These are phyloP conservation scores for Phoxinus dragarum DNA, from an alignment of 2,797 vertebrate species.

Conservation along the genomic window DNA sequence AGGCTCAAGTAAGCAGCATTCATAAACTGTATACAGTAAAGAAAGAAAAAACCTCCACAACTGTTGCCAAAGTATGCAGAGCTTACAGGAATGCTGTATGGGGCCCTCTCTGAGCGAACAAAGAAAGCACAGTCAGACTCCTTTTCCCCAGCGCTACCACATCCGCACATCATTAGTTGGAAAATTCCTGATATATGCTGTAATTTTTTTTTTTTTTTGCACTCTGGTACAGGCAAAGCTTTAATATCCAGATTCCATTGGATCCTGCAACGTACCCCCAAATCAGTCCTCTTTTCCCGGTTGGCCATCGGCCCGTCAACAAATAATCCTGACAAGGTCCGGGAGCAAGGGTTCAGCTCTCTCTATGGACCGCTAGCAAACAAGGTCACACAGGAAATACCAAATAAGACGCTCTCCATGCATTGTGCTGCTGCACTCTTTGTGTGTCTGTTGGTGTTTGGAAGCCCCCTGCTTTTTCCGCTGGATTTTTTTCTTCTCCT, in stretches of 20 bases:
- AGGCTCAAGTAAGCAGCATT: conserved; percentile 80
- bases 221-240: conserved; percentile 85
- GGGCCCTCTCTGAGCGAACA: conserved; percentile 95
- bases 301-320: conserved; percentile 84
- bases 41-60: conserved; percentile 77
- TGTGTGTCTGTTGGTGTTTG: conserved; percentile 62
- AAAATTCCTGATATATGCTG: conserved; percentile 99
- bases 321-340: conserved; percentile 82
- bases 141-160: conserved; percentile 95
- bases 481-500: conserved; percentile 81
- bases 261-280: conserved; percentile 36
- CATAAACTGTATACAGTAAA: conserved; percentile 89
- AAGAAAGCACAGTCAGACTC: conserved; percentile 99
- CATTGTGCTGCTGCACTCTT: conserved; percentile 79
- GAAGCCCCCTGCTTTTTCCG: conserved; percentile 62
- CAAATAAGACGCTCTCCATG: conserved; percentile 84
- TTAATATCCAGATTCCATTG: conserved; percentile 93
- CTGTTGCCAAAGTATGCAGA: conserved; percentile 98
- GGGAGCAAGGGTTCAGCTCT: conserved; percentile 67
- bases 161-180: conserved; percentile 99
- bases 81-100: conserved; percentile 97
- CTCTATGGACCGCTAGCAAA: conserved; percentile 80
- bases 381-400: conserved; percentile 84
- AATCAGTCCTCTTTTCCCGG: conserved; percentile 78
- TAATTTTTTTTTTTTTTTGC: conserved; percentile 86